Evolutionary conservation across 2,888 invertebrate species (phyloP), one percentile per base, ranked within the genome.

Genomic region (Neoascia interrupta): DNA sequence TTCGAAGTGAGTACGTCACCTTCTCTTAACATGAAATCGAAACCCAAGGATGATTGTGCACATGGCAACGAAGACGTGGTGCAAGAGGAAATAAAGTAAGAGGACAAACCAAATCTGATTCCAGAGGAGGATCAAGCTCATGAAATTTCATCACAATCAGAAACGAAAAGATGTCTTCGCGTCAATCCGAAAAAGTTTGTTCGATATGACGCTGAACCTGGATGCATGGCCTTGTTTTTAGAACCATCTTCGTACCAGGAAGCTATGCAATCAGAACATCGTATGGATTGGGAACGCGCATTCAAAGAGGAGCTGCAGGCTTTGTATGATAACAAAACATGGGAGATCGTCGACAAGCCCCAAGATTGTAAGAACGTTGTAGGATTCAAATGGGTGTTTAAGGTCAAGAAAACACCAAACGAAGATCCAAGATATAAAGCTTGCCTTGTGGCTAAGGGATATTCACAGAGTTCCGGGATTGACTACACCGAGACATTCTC

Each of bases 401-500:
- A 82, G 63, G 28, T 81, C 6, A 82, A 81, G 53, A 37, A 21
- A 36, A 37, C 31, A n/a, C 34, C 75, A 1, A 16, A 54, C 26
- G 61, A 49, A 8, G 19, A n/a, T 63, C 15, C 81, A 82, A 36
- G 81, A 76, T 19, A 68, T 79, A 28, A 28, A 82, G 31, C n/a
- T 31, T 31, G n/a, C 3, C 31, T 31, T 2, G 31, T 31, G n/a
- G 31, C 31, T 5, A 26, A 26, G 26, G 26, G 26, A 4, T 26
- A 26, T 8, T 4, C 26, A 2, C 82, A 82, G n/a, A n/a, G n/a
- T n/a, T n/a, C n/a, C n/a, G n/a, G n/a, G n/a, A 36, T 82, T 1
- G 83, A 82, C 23, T 83, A 72, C 43, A 16, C 53, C 1, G 82
- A 83, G 80, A 82, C 81, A 1, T 83, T 81, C 37, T 73, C 76